Conservation (phyloP, 2,888 invertebrate species). For the Hydrotaea diabolus region DNA sequence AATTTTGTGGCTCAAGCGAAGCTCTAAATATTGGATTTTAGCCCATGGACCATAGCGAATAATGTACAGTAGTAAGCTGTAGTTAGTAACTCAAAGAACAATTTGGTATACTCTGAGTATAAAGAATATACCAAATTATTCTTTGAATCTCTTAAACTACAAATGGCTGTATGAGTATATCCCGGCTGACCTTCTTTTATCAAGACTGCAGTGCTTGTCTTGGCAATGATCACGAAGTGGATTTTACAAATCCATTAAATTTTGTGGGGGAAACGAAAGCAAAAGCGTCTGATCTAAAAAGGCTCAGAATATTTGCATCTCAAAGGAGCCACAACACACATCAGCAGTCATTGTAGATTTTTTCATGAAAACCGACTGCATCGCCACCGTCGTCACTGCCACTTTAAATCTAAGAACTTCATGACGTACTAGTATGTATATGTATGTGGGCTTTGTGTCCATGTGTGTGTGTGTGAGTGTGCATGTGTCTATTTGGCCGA, state of each 20-base stretch:
- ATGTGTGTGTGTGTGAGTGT: not conserved
- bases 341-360: not conserved
- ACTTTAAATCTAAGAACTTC: not conserved
- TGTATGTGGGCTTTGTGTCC: too few species aligned
- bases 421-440: not conserved
- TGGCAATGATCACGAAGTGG: not conserved
- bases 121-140: too few species aligned
- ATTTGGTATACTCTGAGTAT: too few species aligned
- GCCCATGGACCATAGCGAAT: too few species aligned
- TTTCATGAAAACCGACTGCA: not conserved
- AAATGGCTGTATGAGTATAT: too few species aligned
- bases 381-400: not conserved
- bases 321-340: not conserved
- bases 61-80: too few species aligned
- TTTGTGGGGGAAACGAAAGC: not conserved
- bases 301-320: not conserved
- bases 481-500: not conserved
- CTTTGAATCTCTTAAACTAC: too few species aligned
- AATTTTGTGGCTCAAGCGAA: too few species aligned
- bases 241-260: not conserved
- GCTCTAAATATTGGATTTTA: too few species aligned
- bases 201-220: not conserved
- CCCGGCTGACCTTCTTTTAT: too few species aligned
- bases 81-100: too few species aligned
- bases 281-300: not conserved